Conservation (phyloP, 2,888 invertebrate genomes). For the Amaurobius ferox region DNA sequence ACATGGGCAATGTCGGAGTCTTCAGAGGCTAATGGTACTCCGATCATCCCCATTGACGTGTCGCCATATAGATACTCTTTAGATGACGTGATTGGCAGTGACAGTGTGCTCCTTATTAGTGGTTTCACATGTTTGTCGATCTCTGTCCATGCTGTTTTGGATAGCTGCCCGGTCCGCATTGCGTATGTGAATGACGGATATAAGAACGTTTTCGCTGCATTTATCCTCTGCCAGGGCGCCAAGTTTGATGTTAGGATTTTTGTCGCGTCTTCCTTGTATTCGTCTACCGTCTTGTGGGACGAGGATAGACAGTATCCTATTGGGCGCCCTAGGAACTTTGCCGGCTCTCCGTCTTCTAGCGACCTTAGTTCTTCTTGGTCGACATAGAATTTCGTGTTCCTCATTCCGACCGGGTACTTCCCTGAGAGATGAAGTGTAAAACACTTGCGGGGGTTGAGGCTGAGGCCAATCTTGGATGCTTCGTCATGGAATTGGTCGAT, state of each 20-base stretch:
- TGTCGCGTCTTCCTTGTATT: too few relatives aligned
- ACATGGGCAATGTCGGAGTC: not conserved
- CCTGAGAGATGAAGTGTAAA: too few relatives aligned
- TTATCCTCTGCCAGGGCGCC: not conserved
- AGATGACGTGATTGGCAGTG: not conserved
- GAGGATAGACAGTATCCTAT: not conserved
- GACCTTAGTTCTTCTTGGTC: too few relatives aligned
- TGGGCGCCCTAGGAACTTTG: not conserved
- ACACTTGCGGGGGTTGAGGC: too few relatives aligned
- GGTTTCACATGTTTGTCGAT: not conserved
- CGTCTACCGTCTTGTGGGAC: not conserved
- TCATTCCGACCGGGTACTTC: too few relatives aligned
- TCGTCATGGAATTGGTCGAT: too few relatives aligned
- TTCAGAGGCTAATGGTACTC: not conserved
- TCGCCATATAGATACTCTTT: not conserved
- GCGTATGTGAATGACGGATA: not conserved
- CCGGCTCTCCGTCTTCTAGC: not conserved
- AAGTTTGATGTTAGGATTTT: not conserved
- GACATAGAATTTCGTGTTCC: too few relatives aligned
- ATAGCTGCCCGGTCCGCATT: not conserved
- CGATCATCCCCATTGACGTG: not conserved
- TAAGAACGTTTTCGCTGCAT: not conserved
- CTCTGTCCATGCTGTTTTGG: not conserved
- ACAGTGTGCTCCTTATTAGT: not conserved
- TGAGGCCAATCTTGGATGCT: too few relatives aligned